Conservation (phyloP, 1,140 invertebrate species). For the Aphaenogaster rudis region DNA sequence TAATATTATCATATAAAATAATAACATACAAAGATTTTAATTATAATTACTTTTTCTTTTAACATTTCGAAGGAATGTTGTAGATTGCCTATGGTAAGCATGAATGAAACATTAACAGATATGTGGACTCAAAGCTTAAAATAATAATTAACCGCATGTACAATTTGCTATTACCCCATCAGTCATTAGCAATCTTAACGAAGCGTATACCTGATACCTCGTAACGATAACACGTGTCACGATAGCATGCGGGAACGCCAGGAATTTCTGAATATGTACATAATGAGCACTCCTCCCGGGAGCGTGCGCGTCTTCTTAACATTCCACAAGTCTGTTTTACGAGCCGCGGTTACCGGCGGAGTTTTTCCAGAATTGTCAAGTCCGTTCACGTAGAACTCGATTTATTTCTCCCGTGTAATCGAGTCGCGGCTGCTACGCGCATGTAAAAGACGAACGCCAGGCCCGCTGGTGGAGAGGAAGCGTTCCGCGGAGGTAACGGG, state of each 20-base stretch:
- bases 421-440: conserved; percentile 66
- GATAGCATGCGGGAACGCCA: background rate
- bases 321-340: conserved; percentile 67
- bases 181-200: conserved; percentile 4
- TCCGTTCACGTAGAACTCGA: conserved; percentile 79
- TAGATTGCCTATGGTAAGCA: background rate
- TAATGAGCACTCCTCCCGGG: conserved; percentile 26
- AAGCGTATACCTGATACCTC: background rate
- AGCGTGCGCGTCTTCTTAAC: conserved; percentile 60
- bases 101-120: background rate
- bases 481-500: conserved; percentile 56
- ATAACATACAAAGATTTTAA: background rate
- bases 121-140: background rate
- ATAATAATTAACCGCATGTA: conserved; percentile 3
- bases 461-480: conserved; percentile 1
- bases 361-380: conserved; percentile 75
- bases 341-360: conserved; percentile 62
- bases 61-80: background rate
- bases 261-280: conserved; percentile 46
- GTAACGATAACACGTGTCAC: conserved; percentile 2
- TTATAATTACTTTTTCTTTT: background rate
- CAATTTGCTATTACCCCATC: background rate
- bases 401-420: conserved; percentile 82
- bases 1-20: background rate
- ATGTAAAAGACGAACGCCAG: conserved; percentile 65